Conservation (phyloP, 2,113 vertebrate species). For the Ursus arctos region DNA sequence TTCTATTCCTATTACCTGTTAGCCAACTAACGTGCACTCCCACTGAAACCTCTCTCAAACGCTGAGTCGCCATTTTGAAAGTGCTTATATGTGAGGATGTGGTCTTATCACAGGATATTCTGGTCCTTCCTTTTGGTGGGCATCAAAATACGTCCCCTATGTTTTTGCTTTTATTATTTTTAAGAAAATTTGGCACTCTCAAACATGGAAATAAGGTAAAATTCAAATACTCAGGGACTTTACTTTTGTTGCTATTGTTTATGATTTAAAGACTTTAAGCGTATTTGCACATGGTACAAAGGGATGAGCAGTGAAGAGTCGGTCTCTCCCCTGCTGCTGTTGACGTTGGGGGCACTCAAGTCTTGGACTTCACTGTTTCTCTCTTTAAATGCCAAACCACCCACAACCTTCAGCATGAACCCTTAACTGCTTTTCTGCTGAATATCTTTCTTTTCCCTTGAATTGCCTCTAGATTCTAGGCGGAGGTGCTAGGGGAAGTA, state of each 20-base stretch:
- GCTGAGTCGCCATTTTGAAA: neutral
- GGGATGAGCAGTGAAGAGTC: neutral
- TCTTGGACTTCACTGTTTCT: neutral
- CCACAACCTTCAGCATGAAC: neutral
- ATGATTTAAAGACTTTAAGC: conserved; percentile 10
- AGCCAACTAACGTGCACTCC: neutral
- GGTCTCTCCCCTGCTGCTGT: neutral
- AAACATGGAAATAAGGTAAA: neutral
- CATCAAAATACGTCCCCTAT: neutral
- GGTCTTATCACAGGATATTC: neutral
- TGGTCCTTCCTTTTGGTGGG: neutral
- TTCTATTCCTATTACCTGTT: neutral
- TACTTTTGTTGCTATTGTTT: neutral
- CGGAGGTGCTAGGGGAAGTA: neutral
- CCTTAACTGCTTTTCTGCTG: neutral
- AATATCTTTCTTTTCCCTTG: neutral
- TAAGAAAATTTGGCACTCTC: neutral
- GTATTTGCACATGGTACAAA: neutral
- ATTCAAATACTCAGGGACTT: neutral
- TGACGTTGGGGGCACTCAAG: neutral
- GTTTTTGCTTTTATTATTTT: conserved; percentile 29
- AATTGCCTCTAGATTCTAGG: neutral
- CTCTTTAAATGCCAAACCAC: neutral
- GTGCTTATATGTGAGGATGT: neutral
- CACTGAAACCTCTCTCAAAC: neutral